A percentile compares a stretch with the other conserved stretches of the same genome.
These are phyloP conservation scores for Dromiciops gliroides DNA, from an alignment of 2,113 vertebrate genomes.

Conservation along the genomic window DNA sequence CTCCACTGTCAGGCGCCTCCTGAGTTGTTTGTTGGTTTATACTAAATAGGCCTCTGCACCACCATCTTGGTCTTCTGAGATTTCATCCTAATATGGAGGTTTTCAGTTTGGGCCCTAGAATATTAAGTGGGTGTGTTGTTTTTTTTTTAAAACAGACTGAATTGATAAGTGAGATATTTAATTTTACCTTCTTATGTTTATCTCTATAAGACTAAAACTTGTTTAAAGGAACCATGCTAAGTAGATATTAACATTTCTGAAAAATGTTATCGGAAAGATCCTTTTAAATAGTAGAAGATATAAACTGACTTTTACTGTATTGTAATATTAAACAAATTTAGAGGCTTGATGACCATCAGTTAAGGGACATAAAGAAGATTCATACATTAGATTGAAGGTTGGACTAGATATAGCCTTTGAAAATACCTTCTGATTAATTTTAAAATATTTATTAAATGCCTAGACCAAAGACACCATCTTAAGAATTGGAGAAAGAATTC, in stretches of 20 bases:
- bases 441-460: neutral
- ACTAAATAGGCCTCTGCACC: no score
- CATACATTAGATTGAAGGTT: neutral
- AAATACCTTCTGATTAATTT: neutral
- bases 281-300: conserved; percentile 1
- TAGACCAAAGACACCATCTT: neutral
- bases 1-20: no score
- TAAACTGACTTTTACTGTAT: neutral
- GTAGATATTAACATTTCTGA: conserved; percentile 30
- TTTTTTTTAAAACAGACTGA: neutral
- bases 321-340: neutral
- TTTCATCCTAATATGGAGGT: no score
- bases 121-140: no score
- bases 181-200: neutral
- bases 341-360: neutral
- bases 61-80: no score
- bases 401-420: neutral
- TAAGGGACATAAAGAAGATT: neutral
- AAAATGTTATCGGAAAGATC: conserved; percentile 30
- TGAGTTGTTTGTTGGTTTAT: no score
- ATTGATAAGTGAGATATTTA: neutral
- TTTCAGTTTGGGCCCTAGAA: neutral
- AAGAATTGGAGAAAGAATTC: neutral
- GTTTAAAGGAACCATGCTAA: neutral
- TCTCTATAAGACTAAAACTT: neutral